Evolutionary conservation across 2,888 invertebrate genomes (phyloP).

Genomic region (Spialia ferax): DNA sequence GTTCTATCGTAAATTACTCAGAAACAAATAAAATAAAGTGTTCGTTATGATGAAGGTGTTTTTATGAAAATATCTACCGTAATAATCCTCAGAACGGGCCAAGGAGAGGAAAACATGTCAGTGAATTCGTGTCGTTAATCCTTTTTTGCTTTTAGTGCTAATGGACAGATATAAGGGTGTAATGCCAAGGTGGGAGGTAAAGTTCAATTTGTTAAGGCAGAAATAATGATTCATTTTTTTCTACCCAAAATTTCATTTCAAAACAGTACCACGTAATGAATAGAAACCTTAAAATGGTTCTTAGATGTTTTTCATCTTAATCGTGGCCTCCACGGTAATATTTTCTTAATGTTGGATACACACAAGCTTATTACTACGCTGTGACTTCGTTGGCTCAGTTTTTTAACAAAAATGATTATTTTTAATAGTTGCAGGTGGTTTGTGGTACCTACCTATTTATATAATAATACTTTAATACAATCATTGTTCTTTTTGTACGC

Average conservation of each 20-base stretch:
- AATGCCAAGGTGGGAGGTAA: not conserved
- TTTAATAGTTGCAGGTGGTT: no score
- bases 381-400: no score
- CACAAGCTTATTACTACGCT: no score
- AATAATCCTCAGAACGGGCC: not conserved
- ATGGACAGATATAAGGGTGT: not conserved
- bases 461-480: no score
- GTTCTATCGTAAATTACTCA: no score
- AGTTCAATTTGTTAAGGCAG: not conserved
- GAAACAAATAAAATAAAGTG: no score
- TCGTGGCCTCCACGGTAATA: no score
- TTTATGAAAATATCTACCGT: not conserved
- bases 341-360: no score
- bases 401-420: no score
- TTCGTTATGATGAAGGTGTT: no score
- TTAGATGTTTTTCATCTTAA: not conserved
- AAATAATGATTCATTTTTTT: not conserved
- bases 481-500: no score
- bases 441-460: no score
- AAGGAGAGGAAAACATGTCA: not conserved
- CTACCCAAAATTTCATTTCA: not conserved
- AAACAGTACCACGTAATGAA: not conserved
- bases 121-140: slow-evolving; percentile 4
- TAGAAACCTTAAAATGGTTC: not conserved
- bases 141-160: slow-evolving; percentile 15